Evolutionary conservation across 2,888 invertebrate species (phyloP).

Genomic region (Pocota personata): DNA sequence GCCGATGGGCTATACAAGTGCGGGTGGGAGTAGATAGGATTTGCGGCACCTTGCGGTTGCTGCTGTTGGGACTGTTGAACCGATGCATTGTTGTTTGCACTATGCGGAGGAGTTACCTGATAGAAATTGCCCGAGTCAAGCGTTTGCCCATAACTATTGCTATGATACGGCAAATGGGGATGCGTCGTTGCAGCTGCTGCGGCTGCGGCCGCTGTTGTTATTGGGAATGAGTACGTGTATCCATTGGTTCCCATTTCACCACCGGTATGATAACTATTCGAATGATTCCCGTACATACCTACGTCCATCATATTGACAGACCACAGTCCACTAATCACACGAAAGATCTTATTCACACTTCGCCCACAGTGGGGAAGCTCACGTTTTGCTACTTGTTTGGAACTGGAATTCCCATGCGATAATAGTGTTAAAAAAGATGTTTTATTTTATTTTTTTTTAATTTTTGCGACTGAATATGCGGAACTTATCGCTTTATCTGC

Average conservation of each 20-base stretch:
- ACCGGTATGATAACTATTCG: slow-evolving; percentile 79
- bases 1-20: slow-evolving; percentile 82
- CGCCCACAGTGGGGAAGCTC: slow-evolving; percentile 14
- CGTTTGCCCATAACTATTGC: slow-evolving; percentile 77
- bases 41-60: slow-evolving; percentile 75
- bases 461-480: background rate
- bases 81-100: slow-evolving; percentile 57
- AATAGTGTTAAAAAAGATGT: background rate
- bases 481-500: slow-evolving; percentile 34
- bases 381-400: slow-evolving; percentile 2
- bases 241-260: slow-evolving; percentile 77
- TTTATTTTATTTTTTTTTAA: background rate
- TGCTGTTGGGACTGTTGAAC: slow-evolving; percentile 70
- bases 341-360: slow-evolving; percentile 25
- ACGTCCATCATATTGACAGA: slow-evolving; percentile 83
- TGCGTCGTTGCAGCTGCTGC: slow-evolving; percentile 76
- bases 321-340: slow-evolving; percentile 62
- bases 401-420: slow-evolving; percentile 6
- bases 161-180: slow-evolving; percentile 77
- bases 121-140: slow-evolving; percentile 76
- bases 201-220: slow-evolving; percentile 70
- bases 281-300: slow-evolving; percentile 83
- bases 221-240: slow-evolving; percentile 79
- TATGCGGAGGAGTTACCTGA: slow-evolving; percentile 74
- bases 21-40: slow-evolving; percentile 80